These are phyloP conservation scores for Oreonectes daqikongensis DNA, from an alignment of 2,797 vertebrate species.

Conservation along the genomic window DNA sequence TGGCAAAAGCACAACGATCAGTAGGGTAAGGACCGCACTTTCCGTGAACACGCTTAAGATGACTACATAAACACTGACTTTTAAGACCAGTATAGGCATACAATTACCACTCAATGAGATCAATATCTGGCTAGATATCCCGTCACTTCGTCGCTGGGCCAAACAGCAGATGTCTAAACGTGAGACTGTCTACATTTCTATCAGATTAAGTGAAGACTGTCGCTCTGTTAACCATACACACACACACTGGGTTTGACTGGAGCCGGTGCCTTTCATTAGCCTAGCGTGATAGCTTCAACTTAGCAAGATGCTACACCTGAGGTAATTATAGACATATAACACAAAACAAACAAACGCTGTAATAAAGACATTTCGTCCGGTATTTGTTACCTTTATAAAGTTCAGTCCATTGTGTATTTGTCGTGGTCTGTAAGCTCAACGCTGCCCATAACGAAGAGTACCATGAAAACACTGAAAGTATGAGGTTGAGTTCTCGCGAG, in stretches of 20 bases:
- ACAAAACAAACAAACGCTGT: neutral
- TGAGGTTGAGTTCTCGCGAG: conserved; percentile 12
- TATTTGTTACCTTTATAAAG: conserved; percentile 27
- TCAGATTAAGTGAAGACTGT: conserved; percentile 17
- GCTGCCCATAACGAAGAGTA: neutral
- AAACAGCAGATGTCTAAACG: neutral
- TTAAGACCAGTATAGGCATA: neutral
- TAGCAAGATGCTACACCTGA: conserved; percentile 6
- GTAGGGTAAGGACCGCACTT: neutral
- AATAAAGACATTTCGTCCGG: neutral
- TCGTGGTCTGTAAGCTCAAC: neutral
- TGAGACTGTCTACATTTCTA: conserved; percentile 5
- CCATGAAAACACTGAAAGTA: neutral
- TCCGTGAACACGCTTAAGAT: neutral
- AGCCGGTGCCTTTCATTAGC: conserved; percentile 24
- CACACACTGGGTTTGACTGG: conserved; percentile 16
- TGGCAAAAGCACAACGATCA: neutral
- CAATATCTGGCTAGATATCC: neutral
- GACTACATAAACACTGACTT: neutral
- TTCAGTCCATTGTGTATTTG: conserved; percentile 30
- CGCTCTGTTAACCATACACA: neutral
- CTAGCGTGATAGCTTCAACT: conserved; percentile 26
- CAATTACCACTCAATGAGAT: neutral
- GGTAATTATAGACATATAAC: neutral
- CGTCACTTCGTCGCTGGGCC: neutral